Conservation (phyloP, 92 coral and sea anemone genomes). For the Parazoanthus swiftii region DNA sequence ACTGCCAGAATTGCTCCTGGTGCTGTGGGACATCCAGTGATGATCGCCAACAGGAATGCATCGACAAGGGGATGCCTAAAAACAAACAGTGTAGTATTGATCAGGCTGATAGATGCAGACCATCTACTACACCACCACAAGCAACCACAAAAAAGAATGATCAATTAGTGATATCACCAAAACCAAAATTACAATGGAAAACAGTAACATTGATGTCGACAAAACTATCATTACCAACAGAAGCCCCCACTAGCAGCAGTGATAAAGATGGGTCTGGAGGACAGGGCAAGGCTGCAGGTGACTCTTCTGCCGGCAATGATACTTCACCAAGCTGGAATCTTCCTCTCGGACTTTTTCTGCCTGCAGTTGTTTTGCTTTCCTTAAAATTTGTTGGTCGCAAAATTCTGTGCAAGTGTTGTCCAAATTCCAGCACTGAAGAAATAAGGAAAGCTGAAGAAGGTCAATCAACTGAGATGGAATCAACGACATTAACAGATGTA, state of each 20-base stretch:
- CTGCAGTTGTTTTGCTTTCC: neutral
- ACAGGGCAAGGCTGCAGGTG: neutral
- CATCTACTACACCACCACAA: neutral
- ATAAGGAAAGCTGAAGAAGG: neutral
- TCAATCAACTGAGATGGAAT: neutral
- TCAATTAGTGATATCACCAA: too few relatives aligned
- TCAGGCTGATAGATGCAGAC: slow-evolving; percentile 1
- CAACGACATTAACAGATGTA: neutral
- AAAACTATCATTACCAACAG: neutral
- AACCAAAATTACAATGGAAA: too few relatives aligned
- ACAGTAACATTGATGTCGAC: too few relatives aligned
- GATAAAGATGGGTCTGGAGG: too few relatives aligned
- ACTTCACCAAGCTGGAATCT: neutral
- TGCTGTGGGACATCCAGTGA: slow-evolving; percentile 71
- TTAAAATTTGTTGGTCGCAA: neutral
- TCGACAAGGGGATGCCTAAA: slow-evolving; percentile 56
- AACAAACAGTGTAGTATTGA: slow-evolving; percentile 56
- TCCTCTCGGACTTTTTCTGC: neutral
- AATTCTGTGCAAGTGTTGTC: neutral
- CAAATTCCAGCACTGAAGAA: neutral
- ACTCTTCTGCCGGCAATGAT: neutral
- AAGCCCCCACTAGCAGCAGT: neutral
- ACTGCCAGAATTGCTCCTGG: slow-evolving; percentile 66
- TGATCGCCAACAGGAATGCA: slow-evolving; percentile 52
- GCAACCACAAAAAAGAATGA: neutral